Percentiles rank a stretch among this genome's conserved stretches.
Evolutionary conservation across 2,888 invertebrate species (phyloP).

Genomic region (Hydraecia micacea): DNA sequence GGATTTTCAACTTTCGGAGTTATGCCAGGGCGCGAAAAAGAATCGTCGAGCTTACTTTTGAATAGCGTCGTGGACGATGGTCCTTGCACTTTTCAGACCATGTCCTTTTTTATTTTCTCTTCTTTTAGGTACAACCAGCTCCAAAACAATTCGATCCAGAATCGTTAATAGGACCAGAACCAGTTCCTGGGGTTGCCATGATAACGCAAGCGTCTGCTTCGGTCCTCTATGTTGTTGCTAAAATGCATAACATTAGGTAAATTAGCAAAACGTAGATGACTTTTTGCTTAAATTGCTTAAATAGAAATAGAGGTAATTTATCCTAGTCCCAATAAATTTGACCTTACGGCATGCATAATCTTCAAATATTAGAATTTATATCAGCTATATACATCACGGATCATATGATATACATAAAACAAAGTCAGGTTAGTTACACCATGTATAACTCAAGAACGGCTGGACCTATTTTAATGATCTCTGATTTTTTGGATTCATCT

Average conservation of each 20-base stretch:
- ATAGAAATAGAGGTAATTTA: background rate
- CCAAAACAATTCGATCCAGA: conserved; percentile 64
- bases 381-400: too few relatives aligned
- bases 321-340: background rate
- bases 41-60: background rate
- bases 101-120: background rate
- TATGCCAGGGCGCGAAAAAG: too few relatives aligned
- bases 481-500: too few relatives aligned
- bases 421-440: too few relatives aligned
- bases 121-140: conserved; percentile 63
- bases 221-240: conserved; percentile 70
- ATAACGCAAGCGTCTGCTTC: conserved; percentile 69
- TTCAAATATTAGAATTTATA: background rate
- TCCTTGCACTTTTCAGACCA: background rate
- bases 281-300: background rate
- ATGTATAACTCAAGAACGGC: too few relatives aligned
- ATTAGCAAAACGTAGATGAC: background rate
- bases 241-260: conserved; percentile 79
- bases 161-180: conserved; percentile 61
- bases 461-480: too few relatives aligned
- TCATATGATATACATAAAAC: too few relatives aligned
- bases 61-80: background rate
- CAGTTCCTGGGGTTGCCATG: conserved; percentile 67
- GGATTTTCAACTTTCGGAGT: too few relatives aligned
- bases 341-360: background rate